phyloP scores from a whole-genome alignment of 2,797 vertebrate species.

The Gila robusta region DNA sequence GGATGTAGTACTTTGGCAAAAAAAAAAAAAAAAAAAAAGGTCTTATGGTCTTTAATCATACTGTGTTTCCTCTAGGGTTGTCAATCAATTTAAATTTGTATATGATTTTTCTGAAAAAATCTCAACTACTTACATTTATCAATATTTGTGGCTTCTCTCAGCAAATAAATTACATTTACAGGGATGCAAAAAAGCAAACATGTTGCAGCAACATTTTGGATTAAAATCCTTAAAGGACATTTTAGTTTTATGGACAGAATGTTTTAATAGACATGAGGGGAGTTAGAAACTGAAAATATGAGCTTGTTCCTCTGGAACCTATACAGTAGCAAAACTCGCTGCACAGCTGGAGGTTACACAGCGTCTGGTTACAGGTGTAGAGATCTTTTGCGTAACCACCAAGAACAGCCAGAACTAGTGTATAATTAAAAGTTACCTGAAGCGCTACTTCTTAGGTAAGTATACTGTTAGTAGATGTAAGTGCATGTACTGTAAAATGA shows the following conservation, averaged over 20 bases:
- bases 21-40: background rate
- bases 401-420: background rate
- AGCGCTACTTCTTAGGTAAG: background rate
- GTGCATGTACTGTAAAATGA: no score
- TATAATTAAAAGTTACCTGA: background rate
- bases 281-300: background rate
- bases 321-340: background rate
- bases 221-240: background rate
- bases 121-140: background rate
- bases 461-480: no score
- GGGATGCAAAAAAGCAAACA: background rate
- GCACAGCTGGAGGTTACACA: background rate
- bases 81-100: background rate
- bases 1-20: background rate
- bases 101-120: background rate
- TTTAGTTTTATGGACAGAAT: background rate
- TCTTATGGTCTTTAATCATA: background rate
- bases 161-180: background rate
- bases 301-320: background rate
- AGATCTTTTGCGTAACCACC: background rate
- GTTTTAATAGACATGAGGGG: conserved; percentile 3
- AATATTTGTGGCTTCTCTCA: background rate
- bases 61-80: background rate
- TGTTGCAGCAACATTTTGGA: background rate
- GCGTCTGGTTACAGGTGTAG: background rate